Evolutionary conservation across 35 echinoderm and acorn worm species (phyloP), one percentile per base, ranked within the genome.

Genomic region (Ophioderma brevispina): DNA sequence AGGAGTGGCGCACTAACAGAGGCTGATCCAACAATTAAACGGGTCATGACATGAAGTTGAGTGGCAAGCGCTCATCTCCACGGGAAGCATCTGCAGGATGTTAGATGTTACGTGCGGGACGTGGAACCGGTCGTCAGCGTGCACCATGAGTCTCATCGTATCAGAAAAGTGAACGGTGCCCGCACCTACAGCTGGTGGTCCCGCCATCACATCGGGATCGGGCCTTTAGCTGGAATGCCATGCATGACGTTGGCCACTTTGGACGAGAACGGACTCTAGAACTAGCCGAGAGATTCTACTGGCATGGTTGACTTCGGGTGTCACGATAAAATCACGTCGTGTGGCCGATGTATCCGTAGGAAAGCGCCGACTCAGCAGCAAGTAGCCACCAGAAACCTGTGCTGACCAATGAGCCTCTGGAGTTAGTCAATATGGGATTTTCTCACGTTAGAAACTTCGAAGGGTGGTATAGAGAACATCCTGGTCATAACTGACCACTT

Each of bases 401-500:
- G 42, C 76, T 32, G n/a, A 78, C 90, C 1, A 46, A 90, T 4
- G 59, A 32, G 39, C 94, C 94, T 75, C 39, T 93, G 1, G 94
- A 96, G 55, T 31, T 96, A 42, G 40, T 96, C 0, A 63, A 40
- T 4, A 2, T 88, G n/a, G 39, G 90, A 95, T 76, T 92, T 84
- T 39, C 42, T 95, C 10, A 83, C 77, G n/a, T 33, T 95, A 21
- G 94, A 91, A 30, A 56, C 84, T 25, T 92, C 89, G 3, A 33
- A n/a, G 0, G 94, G 90, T 55, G 94, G 94, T 25, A 87, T 78
- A 79, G 94, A 92, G 39, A 43, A 95, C 63, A 75, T 95, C 1
- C 75, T 95, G 37, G 94, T 95, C 25, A 92, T 95, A 11, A 96
- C 86, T 18, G 86, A 96, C 56, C 75, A 88, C 36, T 96, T 96